A percentile compares a stretch with the other conserved stretches of the same genome.
These are phyloP conservation scores for Coreius guichenoti DNA, from an alignment of 2,797 vertebrate species.

Conservation along the genomic window DNA sequence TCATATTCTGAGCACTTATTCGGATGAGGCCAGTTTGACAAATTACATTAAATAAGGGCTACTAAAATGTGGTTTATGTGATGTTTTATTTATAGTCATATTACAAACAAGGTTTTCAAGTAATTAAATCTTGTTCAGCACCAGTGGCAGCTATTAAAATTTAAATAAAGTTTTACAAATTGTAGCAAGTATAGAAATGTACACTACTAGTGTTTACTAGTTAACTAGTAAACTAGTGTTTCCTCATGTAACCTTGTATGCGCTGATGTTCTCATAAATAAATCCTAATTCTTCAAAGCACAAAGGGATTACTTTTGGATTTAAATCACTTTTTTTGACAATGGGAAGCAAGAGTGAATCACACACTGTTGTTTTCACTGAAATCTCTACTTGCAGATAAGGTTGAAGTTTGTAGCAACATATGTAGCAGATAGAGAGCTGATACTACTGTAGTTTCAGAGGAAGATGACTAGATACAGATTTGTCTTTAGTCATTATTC, in stretches of 20 bases:
- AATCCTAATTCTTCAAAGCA: neutral
- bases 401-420: neutral
- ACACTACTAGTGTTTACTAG: too few relatives aligned
- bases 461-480: neutral
- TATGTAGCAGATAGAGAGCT: neutral
- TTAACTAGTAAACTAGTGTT: neutral
- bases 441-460: neutral
- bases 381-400: neutral
- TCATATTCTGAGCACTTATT: conserved; percentile 51
- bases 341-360: neutral
- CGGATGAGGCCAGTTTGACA: conserved; percentile 48
- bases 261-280: neutral
- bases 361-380: neutral
- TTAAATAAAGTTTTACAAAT: too few relatives aligned
- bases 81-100: conserved; percentile 32
- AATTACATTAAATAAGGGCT: conserved; percentile 54
- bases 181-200: neutral
- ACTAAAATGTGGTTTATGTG: conserved; percentile 56
- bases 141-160: neutral
- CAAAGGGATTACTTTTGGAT: neutral
- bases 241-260: neutral
- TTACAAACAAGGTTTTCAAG: conserved; percentile 9
- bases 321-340: neutral
- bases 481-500: conserved; percentile 16
- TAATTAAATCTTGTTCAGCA: conserved; percentile 12